These are phyloP conservation scores for Corythornis vintsioides DNA, from an alignment of 2,113 vertebrate species.

Conservation along the genomic window DNA sequence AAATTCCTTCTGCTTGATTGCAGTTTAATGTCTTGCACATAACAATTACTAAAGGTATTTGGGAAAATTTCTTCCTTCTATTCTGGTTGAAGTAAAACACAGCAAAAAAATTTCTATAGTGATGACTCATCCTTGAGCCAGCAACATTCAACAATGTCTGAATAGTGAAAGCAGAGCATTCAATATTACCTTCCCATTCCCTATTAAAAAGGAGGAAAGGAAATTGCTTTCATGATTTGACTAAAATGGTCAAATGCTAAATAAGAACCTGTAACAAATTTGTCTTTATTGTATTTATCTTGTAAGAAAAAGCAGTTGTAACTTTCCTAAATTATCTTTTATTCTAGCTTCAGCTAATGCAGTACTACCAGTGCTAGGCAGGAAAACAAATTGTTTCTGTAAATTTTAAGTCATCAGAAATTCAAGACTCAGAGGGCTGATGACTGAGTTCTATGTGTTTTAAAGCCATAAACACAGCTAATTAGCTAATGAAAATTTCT, in stretches of 20 bases:
- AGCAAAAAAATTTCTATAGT: not conserved
- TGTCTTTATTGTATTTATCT: not conserved
- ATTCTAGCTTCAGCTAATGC: not conserved
- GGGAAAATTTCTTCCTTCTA: not conserved
- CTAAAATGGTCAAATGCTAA: conserved; percentile 14
- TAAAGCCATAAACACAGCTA: not conserved
- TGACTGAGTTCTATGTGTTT: not conserved
- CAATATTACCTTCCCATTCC: conserved; percentile 14
- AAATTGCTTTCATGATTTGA: conserved; percentile 34
- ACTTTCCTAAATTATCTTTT: not conserved
- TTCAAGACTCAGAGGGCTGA: not conserved
- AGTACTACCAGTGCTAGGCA: not conserved
- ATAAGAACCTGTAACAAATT: not conserved
- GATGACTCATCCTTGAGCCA: conserved; percentile 39
- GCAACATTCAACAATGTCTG: conserved; percentile 21
- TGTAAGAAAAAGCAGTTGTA: not conserved
- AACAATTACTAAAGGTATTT: not conserved
- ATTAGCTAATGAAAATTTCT: not conserved
- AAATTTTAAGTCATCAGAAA: not conserved
- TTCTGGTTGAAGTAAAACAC: conserved; percentile 34
- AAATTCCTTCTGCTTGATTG: conserved; percentile 16
- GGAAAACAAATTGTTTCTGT: not conserved
- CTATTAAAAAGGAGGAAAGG: not conserved
- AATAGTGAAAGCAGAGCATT: conserved; percentile 56
- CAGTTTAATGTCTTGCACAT: conserved; percentile 40